Evolutionary conservation across 2,113 vertebrate genomes (phyloP).

Genomic region (Caranx ignobilis): DNA sequence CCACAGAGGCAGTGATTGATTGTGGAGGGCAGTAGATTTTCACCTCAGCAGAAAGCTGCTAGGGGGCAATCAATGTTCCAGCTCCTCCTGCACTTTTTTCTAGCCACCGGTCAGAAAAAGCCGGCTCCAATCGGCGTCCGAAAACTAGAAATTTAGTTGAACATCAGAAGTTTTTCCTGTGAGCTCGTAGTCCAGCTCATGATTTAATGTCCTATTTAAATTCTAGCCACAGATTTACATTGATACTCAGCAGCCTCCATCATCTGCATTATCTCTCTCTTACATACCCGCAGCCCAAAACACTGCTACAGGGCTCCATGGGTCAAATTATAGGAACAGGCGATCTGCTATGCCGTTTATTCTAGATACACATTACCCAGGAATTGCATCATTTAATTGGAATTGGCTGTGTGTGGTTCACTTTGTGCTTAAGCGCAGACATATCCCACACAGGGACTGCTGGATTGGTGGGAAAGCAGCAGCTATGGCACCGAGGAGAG

Average conservation of each 20-base stretch:
- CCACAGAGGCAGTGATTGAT: conserved; percentile 72
- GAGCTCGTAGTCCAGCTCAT: not conserved
- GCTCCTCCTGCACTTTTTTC: conserved; percentile 17
- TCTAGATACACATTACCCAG: conserved; percentile 61
- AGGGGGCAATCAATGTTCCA: conserved; percentile 45
- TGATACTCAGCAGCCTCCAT: conserved; percentile 29
- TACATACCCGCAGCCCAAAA: conserved; percentile 23
- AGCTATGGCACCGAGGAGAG: conserved; percentile 51
- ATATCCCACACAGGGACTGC: conserved; percentile 46
- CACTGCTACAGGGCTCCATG: conserved; percentile 23
- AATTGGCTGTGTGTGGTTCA: conserved; percentile 67
- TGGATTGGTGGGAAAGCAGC: conserved; percentile 61
- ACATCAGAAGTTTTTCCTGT: conserved; percentile 6
- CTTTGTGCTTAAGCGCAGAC: conserved; percentile 58
- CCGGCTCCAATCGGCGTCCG: conserved; percentile 14
- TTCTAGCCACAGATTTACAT: conserved; percentile 43
- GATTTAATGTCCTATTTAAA: conserved; percentile 53
- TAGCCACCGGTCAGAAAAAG: conserved; percentile 15
- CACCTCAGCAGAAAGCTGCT: conserved; percentile 74
- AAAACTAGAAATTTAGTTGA: conserved; percentile 5
- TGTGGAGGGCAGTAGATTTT: conserved; percentile 59
- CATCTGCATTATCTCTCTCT: conserved; percentile 11
- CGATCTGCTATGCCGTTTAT: conserved; percentile 43
- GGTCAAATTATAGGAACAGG: conserved; percentile 60
- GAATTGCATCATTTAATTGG: conserved; percentile 73